Percentiles rank a stretch among this genome's conserved stretches.
Conservation (phyloP, 2,888 invertebrate species). For the Lycocerus yunnanus region DNA sequence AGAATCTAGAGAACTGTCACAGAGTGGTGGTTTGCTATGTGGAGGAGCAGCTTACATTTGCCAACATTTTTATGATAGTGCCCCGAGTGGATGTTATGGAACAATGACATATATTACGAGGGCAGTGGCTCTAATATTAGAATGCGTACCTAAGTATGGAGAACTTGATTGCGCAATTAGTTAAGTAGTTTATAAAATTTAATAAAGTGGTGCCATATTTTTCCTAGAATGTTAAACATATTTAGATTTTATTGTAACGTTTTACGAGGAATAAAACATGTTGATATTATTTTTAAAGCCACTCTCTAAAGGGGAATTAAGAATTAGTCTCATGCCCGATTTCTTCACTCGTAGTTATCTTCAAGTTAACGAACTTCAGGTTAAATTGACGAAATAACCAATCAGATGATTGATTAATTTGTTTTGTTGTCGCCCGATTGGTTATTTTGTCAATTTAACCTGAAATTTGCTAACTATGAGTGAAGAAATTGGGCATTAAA, state of each 20-base stretch:
- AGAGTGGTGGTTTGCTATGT: constrained; percentile 73
- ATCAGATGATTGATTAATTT: no score
- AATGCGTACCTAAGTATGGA: constrained; percentile 75
- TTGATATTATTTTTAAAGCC: neutral
- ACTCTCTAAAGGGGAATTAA: no score
- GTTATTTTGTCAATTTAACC: no score
- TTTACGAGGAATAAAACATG: neutral
- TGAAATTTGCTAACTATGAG: no score
- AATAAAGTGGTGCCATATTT: neutral
- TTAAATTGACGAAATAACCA: no score
- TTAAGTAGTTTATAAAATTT: constrained; percentile 47
- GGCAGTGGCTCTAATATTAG: constrained; percentile 75
- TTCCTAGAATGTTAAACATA: neutral
- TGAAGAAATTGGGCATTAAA: no score
- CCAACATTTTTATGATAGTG: constrained; percentile 96
- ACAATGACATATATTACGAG: constrained; percentile 96
- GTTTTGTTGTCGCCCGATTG: no score
- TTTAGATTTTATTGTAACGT: neutral
- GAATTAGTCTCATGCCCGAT: no score
- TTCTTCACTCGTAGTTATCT: no score
- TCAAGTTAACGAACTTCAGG: no score
- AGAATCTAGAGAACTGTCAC: constrained; percentile 62
- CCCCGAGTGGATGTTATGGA: constrained; percentile 96
- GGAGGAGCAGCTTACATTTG: constrained; percentile 95
- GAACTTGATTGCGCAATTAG: constrained; percentile 82